Conservation (phyloP, 2,113 vertebrate genomes). For the Odocoileus virginianus region DNA sequence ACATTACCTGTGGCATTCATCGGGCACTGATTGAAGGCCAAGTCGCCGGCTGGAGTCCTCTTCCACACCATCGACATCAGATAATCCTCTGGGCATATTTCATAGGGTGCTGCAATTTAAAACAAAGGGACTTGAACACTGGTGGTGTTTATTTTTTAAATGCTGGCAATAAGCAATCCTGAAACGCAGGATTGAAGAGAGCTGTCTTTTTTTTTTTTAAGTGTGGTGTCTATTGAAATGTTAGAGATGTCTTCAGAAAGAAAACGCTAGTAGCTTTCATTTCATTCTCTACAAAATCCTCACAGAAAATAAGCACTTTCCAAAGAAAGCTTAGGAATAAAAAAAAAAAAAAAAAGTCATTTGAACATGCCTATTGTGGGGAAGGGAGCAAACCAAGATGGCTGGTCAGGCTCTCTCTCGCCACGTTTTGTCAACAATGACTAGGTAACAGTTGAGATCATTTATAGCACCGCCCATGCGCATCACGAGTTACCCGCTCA, state of each 20-base stretch:
- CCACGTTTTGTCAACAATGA: not conserved
- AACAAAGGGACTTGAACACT: constrained; percentile 63
- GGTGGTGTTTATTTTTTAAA: not conserved
- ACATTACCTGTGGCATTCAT: constrained; percentile 96
- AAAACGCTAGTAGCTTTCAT: not conserved
- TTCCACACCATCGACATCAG: constrained; percentile 98
- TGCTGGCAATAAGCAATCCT: not conserved
- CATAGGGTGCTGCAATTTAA: constrained; percentile 91
- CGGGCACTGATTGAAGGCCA: constrained; percentile 97
- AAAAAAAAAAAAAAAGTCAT: not conserved
- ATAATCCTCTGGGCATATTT: constrained; percentile 98
- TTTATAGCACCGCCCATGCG: not conserved
- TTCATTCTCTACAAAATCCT: not conserved
- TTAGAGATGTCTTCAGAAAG: not conserved
- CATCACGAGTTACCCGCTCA: not conserved
- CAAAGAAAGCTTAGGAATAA: not conserved
- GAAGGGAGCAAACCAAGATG: not conserved
- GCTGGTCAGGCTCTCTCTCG: not conserved
- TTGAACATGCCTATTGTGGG: not conserved
- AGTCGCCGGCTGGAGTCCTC: constrained; percentile 95
- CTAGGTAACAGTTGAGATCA: not conserved
- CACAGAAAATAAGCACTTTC: not conserved
- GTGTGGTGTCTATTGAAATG: not conserved
- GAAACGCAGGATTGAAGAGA: not conserved
- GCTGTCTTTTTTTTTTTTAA: not conserved